These are phyloP conservation scores for Lerema accius DNA, from an alignment of 1,140 invertebrate genomes.

Conservation along the genomic window DNA sequence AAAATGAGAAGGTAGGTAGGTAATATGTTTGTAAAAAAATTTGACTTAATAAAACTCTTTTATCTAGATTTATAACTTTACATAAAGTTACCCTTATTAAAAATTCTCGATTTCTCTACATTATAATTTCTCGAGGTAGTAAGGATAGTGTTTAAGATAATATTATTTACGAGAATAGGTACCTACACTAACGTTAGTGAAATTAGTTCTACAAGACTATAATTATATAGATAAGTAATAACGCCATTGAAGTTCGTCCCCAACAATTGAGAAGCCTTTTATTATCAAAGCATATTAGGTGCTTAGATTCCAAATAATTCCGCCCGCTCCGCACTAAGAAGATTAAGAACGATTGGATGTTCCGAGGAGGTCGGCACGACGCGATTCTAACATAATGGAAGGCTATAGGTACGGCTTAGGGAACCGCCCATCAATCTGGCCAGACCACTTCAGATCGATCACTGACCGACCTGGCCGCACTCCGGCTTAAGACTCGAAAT, in stretches of 20 bases:
- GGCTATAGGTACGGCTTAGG: constrained; percentile 65
- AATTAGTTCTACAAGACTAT: too few relatives aligned
- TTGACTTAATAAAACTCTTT: too few relatives aligned
- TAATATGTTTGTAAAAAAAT: too few relatives aligned
- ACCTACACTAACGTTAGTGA: too few relatives aligned
- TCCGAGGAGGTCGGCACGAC: constrained; percentile 63
- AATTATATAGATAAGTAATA: constrained; percentile 20
- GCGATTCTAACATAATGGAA: constrained; percentile 66
- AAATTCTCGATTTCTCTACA: too few relatives aligned
- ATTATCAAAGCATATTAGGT: constrained; percentile 77
- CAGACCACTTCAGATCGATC: constrained; percentile 59
- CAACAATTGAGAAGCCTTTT: constrained; percentile 70
- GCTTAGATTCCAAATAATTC: constrained; percentile 78
- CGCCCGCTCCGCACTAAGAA: constrained; percentile 73
- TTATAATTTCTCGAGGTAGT: too few relatives aligned
- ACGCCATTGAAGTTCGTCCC: constrained; percentile 29
- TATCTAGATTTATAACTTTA: too few relatives aligned
- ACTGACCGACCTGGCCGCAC: constrained; percentile 41
- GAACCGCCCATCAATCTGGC: constrained; percentile 70
- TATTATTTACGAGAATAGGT: too few relatives aligned
- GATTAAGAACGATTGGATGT: constrained; percentile 81
- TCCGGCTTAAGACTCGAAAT: constrained; percentile 42
- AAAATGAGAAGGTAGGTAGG: too few relatives aligned
- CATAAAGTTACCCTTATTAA: too few relatives aligned
- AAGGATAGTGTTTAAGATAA: too few relatives aligned